A percentile compares a stretch with the other conserved stretches of the same genome.
phyloP scores from a whole-genome alignment of 2,113 vertebrate genomes.

The Chamaetylas fuelleborni region DNA sequence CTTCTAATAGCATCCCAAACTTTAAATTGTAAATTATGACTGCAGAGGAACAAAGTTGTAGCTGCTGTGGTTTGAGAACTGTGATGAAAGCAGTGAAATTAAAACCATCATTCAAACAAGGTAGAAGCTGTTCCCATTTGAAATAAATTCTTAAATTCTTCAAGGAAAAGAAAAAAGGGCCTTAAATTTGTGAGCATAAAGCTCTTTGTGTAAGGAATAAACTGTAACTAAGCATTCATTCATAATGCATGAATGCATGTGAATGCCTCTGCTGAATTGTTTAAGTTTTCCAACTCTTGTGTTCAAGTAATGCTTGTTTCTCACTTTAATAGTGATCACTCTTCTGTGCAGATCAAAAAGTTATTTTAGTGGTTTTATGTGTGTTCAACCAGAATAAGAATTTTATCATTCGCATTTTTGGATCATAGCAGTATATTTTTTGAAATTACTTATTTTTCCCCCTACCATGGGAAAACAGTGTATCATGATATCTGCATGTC shows the following conservation, averaged over 20 bases:
- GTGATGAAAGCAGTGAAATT: background rate
- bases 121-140: background rate
- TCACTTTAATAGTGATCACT: background rate
- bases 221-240: background rate
- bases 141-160: background rate
- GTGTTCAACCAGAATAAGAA: background rate
- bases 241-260: background rate
- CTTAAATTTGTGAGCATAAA: background rate
- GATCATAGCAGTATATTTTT: background rate
- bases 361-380: background rate
- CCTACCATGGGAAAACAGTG: background rate
- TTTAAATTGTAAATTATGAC: background rate
- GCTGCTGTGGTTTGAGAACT: background rate
- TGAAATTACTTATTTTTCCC: background rate
- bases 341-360: background rate
- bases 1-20: background rate
- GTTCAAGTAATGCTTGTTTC: background rate
- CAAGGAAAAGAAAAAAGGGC: background rate
- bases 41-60: background rate
- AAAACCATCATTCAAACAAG: background rate
- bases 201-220: background rate
- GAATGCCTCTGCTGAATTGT: slow-evolving; percentile 22
- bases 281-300: background rate
- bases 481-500: background rate
- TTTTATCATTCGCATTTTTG: background rate